Evolutionary conservation across 2,888 invertebrate species (phyloP).

Genomic region (Julus scandinavius): DNA sequence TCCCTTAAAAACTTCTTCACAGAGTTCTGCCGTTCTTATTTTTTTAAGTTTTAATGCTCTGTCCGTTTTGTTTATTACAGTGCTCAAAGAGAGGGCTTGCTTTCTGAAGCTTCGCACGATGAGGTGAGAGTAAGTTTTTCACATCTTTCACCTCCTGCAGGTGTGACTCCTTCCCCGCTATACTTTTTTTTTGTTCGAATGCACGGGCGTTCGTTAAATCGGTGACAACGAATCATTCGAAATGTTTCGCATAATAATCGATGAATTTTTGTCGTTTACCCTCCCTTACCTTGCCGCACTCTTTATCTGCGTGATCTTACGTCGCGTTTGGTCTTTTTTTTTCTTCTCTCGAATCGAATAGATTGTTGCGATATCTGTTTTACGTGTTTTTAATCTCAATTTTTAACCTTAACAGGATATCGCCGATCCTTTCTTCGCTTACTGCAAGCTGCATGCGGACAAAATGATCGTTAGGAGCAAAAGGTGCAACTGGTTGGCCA

Average conservation of each 20-base stretch:
- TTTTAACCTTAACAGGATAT: constrained; percentile 61
- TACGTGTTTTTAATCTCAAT: neutral
- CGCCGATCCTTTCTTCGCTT: constrained; percentile 97
- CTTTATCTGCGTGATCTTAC: no score
- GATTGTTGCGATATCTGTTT: no score
- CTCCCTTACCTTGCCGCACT: neutral
- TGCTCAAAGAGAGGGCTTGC: constrained; percentile 90
- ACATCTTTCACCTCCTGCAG: constrained; percentile 15
- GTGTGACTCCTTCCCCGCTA: constrained; percentile 19
- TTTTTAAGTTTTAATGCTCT: no score
- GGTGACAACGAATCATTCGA: neutral
- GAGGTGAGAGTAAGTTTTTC: constrained; percentile 62
- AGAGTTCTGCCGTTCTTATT: no score
- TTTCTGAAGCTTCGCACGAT: constrained; percentile 82
- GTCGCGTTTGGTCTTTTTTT: neutral
- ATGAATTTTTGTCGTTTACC: neutral
- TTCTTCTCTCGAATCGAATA: neutral
- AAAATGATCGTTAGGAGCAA: constrained; percentile 78
- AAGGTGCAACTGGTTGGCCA: constrained; percentile 82
- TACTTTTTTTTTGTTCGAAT: neutral
- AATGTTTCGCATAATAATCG: no score
- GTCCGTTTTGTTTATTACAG: constrained; percentile 67
- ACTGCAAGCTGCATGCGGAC: constrained; percentile 95
- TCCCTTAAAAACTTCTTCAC: no score
- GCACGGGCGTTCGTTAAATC: neutral